These are phyloP conservation scores for Leucophenga maculata DNA, from an alignment of 2,888 invertebrate species.

Conservation along the genomic window DNA sequence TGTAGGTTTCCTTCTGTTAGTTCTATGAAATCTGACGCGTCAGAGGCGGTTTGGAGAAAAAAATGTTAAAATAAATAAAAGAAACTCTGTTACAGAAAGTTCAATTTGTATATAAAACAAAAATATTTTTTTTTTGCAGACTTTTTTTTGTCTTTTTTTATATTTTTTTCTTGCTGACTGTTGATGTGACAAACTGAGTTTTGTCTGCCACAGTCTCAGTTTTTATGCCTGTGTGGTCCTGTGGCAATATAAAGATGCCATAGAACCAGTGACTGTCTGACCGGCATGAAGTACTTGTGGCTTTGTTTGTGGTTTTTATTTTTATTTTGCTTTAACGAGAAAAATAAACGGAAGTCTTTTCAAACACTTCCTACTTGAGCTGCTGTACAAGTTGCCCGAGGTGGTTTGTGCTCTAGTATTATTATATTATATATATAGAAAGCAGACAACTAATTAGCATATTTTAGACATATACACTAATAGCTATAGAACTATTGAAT, in stretches of 20 bases:
- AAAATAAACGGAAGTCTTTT: slow-evolving; percentile 1
- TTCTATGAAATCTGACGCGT: slow-evolving; percentile 54
- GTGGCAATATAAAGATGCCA: slow-evolving; percentile 30
- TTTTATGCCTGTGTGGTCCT: slow-evolving; percentile 14
- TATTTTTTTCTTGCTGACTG: slow-evolving; percentile 6
- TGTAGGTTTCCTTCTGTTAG: slow-evolving; percentile 51
- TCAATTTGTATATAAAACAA: slow-evolving; percentile 45
- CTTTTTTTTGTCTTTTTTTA: slow-evolving; percentile 5
- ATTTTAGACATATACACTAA: too few relatives aligned
- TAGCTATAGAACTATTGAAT: too few relatives aligned
- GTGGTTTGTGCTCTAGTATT: too few relatives aligned
- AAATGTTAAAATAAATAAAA: slow-evolving; percentile 4
- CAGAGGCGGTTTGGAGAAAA: slow-evolving; percentile 41
- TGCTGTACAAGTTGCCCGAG: not conserved
- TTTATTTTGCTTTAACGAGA: not conserved
- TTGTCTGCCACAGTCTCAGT: not conserved
- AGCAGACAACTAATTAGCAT: slow-evolving; percentile 1
- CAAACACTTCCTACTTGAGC: slow-evolving; percentile 15
- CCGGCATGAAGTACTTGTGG: slow-evolving; percentile 7
- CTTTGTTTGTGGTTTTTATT: slow-evolving; percentile 1
- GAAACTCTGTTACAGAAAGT: slow-evolving; percentile 44
- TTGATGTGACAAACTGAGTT: not conserved
- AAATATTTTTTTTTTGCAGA: slow-evolving; percentile 33
- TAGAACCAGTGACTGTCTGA: not conserved
- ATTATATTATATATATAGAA: too few relatives aligned